A percentile compares a stretch with the other conserved stretches of the same genome.
Evolutionary conservation across 2,888 invertebrate species (phyloP).

Genomic region (Andrena fulva): DNA sequence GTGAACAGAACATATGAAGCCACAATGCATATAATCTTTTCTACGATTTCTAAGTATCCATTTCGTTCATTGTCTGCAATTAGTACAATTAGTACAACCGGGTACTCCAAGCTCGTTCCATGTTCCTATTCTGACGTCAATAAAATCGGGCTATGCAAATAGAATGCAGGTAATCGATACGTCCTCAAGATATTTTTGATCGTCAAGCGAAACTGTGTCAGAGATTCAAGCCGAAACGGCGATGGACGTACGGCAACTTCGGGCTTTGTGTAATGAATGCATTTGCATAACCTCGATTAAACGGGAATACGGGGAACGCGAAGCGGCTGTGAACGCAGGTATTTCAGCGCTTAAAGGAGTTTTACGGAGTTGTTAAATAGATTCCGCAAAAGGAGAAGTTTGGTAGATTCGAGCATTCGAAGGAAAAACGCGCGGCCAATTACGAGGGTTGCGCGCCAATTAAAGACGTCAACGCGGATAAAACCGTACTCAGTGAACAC

Average conservation of each 20-base stretch:
- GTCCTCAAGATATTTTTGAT: slow-evolving; percentile 8
- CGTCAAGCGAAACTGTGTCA: slow-evolving; percentile 16
- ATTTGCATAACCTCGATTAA: slow-evolving; percentile 56
- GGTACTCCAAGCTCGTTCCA: background rate
- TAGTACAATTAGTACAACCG: no score
- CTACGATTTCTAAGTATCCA: no score
- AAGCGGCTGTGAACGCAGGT: slow-evolving; percentile 18
- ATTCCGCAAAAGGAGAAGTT: background rate
- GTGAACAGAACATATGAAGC: no score
- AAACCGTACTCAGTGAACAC: no score
- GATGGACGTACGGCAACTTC: slow-evolving; percentile 27
- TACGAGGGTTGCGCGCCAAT: background rate
- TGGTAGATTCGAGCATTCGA: background rate
- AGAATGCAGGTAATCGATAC: slow-evolving; percentile 20
- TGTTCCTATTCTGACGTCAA: background rate
- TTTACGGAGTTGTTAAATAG: slow-evolving; percentile 1
- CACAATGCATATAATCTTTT: no score
- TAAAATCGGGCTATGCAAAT: slow-evolving; percentile 8
- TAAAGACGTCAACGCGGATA: background rate
- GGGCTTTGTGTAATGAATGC: slow-evolving; percentile 42
- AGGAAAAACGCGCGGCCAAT: background rate
- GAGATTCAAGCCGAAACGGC: slow-evolving; percentile 28
- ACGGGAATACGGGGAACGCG: slow-evolving; percentile 26
- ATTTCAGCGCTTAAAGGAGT: slow-evolving; percentile 16
- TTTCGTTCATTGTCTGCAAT: no score